These are phyloP conservation scores for Drosophila malerkotliana DNA, from an alignment of 1,140 invertebrate species.

Conservation along the genomic window DNA sequence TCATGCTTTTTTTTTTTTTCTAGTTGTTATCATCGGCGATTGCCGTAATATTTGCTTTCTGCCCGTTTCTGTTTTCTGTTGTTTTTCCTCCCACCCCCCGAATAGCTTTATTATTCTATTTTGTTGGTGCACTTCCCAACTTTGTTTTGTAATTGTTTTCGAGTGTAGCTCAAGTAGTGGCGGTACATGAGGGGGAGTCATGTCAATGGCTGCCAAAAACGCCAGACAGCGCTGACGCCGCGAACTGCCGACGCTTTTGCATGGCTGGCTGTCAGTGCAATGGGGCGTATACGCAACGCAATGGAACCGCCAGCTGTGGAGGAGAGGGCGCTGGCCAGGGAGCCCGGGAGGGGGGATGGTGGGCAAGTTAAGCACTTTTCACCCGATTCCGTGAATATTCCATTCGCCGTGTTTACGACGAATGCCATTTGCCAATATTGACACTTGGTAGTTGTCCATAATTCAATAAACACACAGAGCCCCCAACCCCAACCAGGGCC, in stretches of 20 bases:
- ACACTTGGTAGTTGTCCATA: slow-evolving; percentile 4
- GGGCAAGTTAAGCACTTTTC: not conserved
- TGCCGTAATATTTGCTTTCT: slow-evolving; percentile 39
- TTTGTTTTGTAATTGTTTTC: slow-evolving; percentile 59
- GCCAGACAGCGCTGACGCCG: slow-evolving; percentile 21
- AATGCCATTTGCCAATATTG: not conserved
- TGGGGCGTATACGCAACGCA: slow-evolving; percentile 38
- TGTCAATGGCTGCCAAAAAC: slow-evolving; percentile 41
- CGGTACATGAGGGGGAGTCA: not conserved
- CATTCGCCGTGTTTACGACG: not conserved
- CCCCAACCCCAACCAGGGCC: too few species aligned
- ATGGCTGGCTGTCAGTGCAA: slow-evolving; percentile 25
- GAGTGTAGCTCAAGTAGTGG: slow-evolving; percentile 15
- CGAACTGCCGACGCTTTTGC: slow-evolving; percentile 1
- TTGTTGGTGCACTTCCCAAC: slow-evolving; percentile 19
- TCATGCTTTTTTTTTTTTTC: not conserved
- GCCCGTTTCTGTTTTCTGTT: not conserved
- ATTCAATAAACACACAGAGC: not conserved
- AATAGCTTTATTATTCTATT: slow-evolving; percentile 8
- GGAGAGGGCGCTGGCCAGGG: not conserved
- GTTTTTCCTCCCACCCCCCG: slow-evolving; percentile 1
- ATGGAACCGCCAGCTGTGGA: not conserved
- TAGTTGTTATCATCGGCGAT: slow-evolving; percentile 24
- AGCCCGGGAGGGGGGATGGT: not conserved
- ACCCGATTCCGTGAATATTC: not conserved